These are phyloP conservation scores for Tridacna gigas DNA, from an alignment of 2,888 invertebrate species.

Conservation along the genomic window DNA sequence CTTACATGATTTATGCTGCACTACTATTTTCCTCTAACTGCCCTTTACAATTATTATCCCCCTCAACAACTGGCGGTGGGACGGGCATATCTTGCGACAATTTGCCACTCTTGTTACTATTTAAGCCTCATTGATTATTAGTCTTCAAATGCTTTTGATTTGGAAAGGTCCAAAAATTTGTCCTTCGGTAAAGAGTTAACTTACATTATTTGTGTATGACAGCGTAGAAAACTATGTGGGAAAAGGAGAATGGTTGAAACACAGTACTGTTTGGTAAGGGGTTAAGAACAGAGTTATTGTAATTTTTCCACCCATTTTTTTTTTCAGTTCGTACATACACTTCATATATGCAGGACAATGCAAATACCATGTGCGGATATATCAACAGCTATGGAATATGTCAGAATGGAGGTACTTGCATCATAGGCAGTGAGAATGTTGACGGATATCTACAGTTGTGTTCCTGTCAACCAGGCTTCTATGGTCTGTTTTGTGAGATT, in stretches of 20 bases:
- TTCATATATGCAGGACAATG: neutral
- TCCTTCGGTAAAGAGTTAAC: neutral
- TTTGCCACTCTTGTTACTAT: too few species aligned
- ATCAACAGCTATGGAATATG: neutral
- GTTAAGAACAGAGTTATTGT: too few species aligned
- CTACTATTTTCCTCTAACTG: too few species aligned
- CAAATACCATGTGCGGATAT: neutral
- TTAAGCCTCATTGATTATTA: too few species aligned
- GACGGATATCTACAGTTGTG: slow-evolving; percentile 34
- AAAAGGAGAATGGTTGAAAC: too few species aligned
- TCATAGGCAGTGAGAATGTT: neutral
- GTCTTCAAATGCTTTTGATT: neutral
- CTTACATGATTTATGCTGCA: too few species aligned
- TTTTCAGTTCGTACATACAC: neutral
- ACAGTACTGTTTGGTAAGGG: too few species aligned
- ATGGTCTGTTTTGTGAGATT: slow-evolving; percentile 45
- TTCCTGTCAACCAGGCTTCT: slow-evolving; percentile 26
- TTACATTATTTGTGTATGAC: too few species aligned
- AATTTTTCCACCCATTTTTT: neutral
- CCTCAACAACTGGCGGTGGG: too few species aligned
- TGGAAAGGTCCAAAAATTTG: neutral
- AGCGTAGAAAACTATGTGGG: too few species aligned
- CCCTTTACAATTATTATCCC: too few species aligned
- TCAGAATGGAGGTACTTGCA: neutral
- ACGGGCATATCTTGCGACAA: too few species aligned